Base-by-base conservation (phyloP, 2,113 vertebrate species). In the Eidolon helvum region DNA sequence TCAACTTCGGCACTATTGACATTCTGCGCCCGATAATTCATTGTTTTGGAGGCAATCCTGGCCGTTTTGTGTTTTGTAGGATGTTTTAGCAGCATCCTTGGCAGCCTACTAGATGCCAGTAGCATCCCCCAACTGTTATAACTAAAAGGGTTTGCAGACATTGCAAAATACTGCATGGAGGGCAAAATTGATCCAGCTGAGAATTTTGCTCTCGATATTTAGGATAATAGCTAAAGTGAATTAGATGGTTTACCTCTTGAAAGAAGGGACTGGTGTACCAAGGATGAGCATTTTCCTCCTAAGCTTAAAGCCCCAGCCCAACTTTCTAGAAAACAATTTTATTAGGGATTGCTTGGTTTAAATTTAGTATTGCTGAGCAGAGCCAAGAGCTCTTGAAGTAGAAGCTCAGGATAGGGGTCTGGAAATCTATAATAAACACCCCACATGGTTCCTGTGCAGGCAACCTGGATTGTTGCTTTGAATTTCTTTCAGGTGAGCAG, bases 281-380 rank as follows among this genome's bases (percentile, higher is more conserved):
- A 72, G 71, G 57, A 57, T 59, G 45, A 55, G 21, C 35, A 53
- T 14, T 57, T 88, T 68, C 10, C 28, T 63, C 59, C 21, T 10
- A 59, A 78, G 59, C 55, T 75, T 63, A 50, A 78, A 72, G 35
- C 45, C 33, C 35, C 38, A 59, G 30, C 35, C 43, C 50, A 55
- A 24, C 26, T 35, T 45, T 65, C 55, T 96, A 43, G 40, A 91
- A 82, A 82, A 91, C 38, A 84, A 68, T 72, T 79, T 91, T 94
- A 28, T 15, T 65, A 71, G 79, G 55, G 26, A 50, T 57, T 40
- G 21, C n/a, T 9, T 43, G 28, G 12, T 19, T 83, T 50, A 55
- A 94, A 57, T 61, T n/a, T 91, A 61, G 30, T 59, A 38, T 74
- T 69, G 57, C 35, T 33, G 45, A 55, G 45, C 35, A 88, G 84